Base-by-base conservation (phyloP, 1,140 invertebrate species). In the Anoplophora glabripennis region DNA sequence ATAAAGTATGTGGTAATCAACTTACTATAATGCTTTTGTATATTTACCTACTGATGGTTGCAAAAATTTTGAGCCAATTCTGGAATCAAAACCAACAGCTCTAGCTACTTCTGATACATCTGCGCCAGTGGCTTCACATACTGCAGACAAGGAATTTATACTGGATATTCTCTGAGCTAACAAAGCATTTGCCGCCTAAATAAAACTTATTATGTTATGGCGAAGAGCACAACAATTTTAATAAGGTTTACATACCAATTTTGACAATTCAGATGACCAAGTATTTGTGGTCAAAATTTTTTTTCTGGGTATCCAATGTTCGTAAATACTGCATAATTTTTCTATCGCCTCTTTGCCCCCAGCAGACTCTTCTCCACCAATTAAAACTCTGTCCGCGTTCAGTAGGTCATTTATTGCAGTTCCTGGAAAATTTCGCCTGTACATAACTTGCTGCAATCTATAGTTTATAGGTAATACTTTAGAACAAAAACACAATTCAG, bases 221-320 rank as follows among this genome's bases (percentile, higher is more conserved):
- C 15, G 8, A 5, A 40, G 3, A 40, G 38, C 4, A 3, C 38
- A 40, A n/a, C n/a, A n/a, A n/a, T 49, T 40, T 40, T 7, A n/a
- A 40, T 0, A 46, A 12, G 10, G 37, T 52, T 3, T 38, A 64
- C 62, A 61, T 70, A 92, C 90, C 72, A 99, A 76, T 84, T 99
- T 99, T 0, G 96, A 98, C 5, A 99, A 78, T 77, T 99, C 98
- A 0, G 96, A 98, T 44, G 95, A 98, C 97, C 97, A 99, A 0
- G 96, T 99, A 70, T 99, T 99, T 11, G 94, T 99, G 0, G 94
- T 98, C 38, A 99, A 82, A 61, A 99, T 98, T 63, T 90, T 90
- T 67, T 94, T 86, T 41, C 86, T 81, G 0, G 93, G 89, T 66
- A 99, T 93, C 98, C 98, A 99, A 72, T 94, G 88, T 72, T 92